phyloP scores from a whole-genome alignment of 2,797 vertebrate genomes.

The Cebuella pygmaea region DNA sequence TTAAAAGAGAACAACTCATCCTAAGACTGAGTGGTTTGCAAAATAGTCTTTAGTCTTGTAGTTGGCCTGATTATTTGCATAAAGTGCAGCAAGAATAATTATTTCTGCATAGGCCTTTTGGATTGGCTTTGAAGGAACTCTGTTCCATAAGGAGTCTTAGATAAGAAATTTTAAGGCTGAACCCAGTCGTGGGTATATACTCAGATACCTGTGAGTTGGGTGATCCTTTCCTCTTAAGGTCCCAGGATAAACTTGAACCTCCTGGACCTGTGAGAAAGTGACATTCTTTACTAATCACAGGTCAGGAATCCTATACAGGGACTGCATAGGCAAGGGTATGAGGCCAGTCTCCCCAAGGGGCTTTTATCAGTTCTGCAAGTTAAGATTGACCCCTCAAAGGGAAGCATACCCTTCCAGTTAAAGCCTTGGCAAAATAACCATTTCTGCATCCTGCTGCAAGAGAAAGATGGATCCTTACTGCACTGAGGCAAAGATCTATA shows the following conservation, averaged over 20 bases:
- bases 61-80: not conserved
- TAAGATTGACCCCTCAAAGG: not conserved
- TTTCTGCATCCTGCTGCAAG: not conserved
- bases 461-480: not conserved
- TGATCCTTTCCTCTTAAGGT: not conserved
- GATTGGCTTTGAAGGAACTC: not conserved
- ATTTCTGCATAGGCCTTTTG: not conserved
- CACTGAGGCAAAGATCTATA: not conserved
- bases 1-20: not conserved
- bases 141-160: not conserved
- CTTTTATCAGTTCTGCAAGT: not conserved
- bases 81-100: not conserved
- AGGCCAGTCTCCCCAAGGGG: not conserved
- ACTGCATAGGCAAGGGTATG: not conserved
- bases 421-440: not conserved
- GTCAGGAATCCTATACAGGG: not conserved
- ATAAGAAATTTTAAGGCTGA: not conserved
- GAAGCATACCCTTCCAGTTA: not conserved
- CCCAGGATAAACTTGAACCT: not conserved
- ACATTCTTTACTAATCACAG: not conserved
- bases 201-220: not conserved
- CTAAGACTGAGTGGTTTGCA: not conserved
- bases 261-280: not conserved
- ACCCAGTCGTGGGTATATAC: too few relatives aligned
- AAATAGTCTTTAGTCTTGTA: not conserved